phyloP scores from a whole-genome alignment of 2,888 invertebrate species.

The Girardia tigrina region DNA sequence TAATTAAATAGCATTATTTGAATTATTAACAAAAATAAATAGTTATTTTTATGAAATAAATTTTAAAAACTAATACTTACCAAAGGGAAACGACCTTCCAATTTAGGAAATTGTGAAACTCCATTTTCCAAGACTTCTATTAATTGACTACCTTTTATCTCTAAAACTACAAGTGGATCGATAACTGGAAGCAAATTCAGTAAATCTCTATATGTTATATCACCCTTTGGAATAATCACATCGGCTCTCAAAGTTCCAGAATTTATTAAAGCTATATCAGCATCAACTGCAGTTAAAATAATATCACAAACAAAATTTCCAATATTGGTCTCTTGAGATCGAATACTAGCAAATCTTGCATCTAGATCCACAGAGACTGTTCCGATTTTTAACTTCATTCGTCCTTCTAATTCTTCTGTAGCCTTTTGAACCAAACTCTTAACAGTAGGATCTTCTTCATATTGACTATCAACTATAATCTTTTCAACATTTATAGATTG shows the following conservation, averaged over 20 bases:
- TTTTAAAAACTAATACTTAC: neutral
- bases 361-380: conserved; percentile 72
- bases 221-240: conserved; percentile 64
- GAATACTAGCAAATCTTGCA: conserved; percentile 65
- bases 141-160: conserved; percentile 60
- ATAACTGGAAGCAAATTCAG: conserved; percentile 71
- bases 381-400: conserved; percentile 70
- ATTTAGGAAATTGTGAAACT: conserved; percentile 68
- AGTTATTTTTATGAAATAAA: too few relatives aligned
- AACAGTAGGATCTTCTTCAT: conserved; percentile 24
- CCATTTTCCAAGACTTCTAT: conserved; percentile 67
- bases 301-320: conserved; percentile 58
- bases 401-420: conserved; percentile 57
- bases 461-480: conserved; percentile 6
- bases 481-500: conserved; percentile 51
- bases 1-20: too few relatives aligned
- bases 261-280: conserved; percentile 70
- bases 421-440: conserved; percentile 50
- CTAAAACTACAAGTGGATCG: conserved; percentile 66
- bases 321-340: conserved; percentile 72
- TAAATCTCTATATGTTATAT: conserved; percentile 69
- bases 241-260: conserved; percentile 73
- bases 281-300: conserved; percentile 64
- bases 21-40: too few relatives aligned
- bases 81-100: conserved; percentile 59